Evolutionary conservation across 2,797 vertebrate species (phyloP), one percentile per base, ranked within the genome.

Genomic region (Australoheros facetus): DNA sequence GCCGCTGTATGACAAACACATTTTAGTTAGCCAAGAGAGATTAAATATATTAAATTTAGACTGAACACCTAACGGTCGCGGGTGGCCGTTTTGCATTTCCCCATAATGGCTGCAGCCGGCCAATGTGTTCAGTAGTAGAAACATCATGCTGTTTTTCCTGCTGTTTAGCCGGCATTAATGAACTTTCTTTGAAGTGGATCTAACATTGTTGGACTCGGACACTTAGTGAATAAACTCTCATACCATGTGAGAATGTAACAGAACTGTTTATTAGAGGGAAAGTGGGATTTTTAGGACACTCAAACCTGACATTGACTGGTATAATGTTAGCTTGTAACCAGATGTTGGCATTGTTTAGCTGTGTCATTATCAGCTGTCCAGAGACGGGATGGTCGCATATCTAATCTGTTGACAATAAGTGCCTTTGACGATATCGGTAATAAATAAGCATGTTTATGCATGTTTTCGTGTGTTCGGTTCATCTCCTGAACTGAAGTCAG

Each of bases 171-270:
- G 1, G 23, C 60, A 45, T 28, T 19, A 45, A 16, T 2, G 39
- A 66, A 45, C 14, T 45, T 66, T 39, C 23, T 66, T 66, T 66
- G 39, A 28, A 45, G 39, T 66, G 60, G 39, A 66, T 48, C 39
- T 45, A 28, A 45, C 21, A 45, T 6, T 45, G 14, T 26, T 64
- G 60, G 60, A 48, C 45, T 48, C 5, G 45, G 45, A 62, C 37
- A 45, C 37, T 45, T 26, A 26, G 37, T 8, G 26, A 64, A 64
- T 45, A 45, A 64, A 64, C 21, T 6, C 37, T 28, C 21, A 26
- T 64, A 64, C 8, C 26, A 45, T 10, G 0, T 64, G 60, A 64
- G 14, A 48, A 66, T 17, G 39, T 45, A 45, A 64, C 4, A 14
- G 17, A 66, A 23, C 1, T 42, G 39, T 13, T 42, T 42, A 39